phyloP scores from a whole-genome alignment of 1,140 invertebrate genomes.

The Campoletis sonorensis region DNA sequence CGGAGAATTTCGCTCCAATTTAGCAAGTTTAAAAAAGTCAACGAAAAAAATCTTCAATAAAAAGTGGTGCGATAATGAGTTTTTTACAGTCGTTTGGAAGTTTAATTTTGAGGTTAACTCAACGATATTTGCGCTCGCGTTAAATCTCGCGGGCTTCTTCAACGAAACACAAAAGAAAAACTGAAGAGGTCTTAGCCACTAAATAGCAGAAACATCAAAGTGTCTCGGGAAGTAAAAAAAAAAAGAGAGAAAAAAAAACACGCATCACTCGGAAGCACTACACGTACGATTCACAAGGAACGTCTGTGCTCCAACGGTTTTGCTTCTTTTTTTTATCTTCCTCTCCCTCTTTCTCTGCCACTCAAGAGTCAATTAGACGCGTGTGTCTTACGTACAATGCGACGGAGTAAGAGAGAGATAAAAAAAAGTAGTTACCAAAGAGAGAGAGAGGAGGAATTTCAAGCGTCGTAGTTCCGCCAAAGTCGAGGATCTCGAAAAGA shows the following conservation, averaged over 20 bases:
- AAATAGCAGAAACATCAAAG: constrained; percentile 11
- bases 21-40: no score
- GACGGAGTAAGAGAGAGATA: not conserved
- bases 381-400: constrained; percentile 36
- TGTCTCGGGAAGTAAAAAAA: not conserved
- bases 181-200: not conserved
- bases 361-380: constrained; percentile 52
- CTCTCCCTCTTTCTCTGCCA: not conserved
- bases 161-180: not conserved
- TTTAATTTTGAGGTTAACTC: no score
- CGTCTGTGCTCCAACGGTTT: constrained; percentile 9
- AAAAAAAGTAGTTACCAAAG: not conserved
- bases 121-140: no score
- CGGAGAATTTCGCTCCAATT: no score
- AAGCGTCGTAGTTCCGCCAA: not conserved
- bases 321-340: constrained; percentile 11
- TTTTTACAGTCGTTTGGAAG: no score
- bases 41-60: no score
- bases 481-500: constrained; percentile 17
- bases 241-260: constrained; percentile 24
- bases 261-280: constrained; percentile 41
- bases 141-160: no score
- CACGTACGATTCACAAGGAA: constrained; percentile 45
- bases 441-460: not conserved
- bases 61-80: no score